Evolutionary conservation across 2,797 vertebrate genomes (phyloP), one percentile per base, ranked within the genome.

Genomic region (Phrynocephalus guinanensis): DNA sequence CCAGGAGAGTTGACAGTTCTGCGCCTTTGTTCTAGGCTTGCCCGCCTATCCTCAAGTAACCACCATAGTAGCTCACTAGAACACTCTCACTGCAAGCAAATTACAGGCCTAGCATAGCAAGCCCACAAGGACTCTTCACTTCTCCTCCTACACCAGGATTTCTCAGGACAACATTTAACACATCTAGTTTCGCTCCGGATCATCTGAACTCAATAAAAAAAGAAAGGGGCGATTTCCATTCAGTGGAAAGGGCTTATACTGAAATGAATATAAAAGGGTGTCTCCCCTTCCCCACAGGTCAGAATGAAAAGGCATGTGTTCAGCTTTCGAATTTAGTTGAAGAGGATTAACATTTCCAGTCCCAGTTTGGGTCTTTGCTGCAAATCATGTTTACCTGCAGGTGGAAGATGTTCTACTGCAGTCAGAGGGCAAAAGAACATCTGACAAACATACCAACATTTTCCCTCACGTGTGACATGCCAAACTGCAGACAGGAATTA

Each of bases 121-220:
- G 13, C 16, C 75, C 28, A 67, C 70, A 72, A 26, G 22, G 67
- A 16, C 11, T 48, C 30, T 56, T 44, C 3, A 22, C 28, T 76
- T 50, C 38, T 28, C 20, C 63, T 44, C 24, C 80, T 66, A 44
- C 33, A 80, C 13, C 7, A 33, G 68, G 11, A 22, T 67, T 66
- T 56, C 28, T 48, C 22, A 84, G 52, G 38, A 50, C 18, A 85
- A n/a, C 11, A 26, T 48, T 60, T 63, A 22, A 84, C 4, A 38
- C 22, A 16, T 44, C 60, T 26, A 50, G 26, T 80, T 75, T 75
- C 26, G 8, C 8, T 56, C 63, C 9, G 38, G 71, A 52, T 87
- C 79, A 83, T 72, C 84, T 89, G 87, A 9, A n/a, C 72, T 88
- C 48, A 84, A 75, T 10, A 1, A 88, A 60, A 73, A 86, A 80